These are phyloP conservation scores for Synanceia verrucosa DNA, from an alignment of 2,797 vertebrate genomes.

Conservation along the genomic window DNA sequence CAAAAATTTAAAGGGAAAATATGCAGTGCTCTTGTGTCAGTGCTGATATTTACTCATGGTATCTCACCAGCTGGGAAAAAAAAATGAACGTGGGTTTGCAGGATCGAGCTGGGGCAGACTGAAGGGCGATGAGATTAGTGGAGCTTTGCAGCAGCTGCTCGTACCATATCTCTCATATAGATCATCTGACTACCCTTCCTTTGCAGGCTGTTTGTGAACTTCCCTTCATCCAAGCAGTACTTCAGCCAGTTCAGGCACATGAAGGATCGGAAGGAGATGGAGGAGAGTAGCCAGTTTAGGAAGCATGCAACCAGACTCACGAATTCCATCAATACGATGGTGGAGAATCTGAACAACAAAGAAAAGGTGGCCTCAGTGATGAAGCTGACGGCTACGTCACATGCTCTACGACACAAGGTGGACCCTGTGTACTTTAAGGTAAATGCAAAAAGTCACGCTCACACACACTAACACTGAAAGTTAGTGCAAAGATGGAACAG, in stretches of 20 bases:
- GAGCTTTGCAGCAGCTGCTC: conserved; percentile 34
- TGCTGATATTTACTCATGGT: conserved; percentile 55
- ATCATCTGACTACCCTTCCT: conserved; percentile 13
- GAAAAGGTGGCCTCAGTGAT: conserved; percentile 90
- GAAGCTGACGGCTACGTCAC: conserved; percentile 87
- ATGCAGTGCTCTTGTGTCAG: conserved; percentile 28
- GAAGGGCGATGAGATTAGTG: conserved; percentile 34
- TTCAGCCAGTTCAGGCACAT: conserved; percentile 95
- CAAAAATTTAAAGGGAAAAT: conserved; percentile 47
- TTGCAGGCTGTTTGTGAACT: conserved; percentile 92
- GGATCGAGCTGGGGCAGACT: conserved; percentile 21
- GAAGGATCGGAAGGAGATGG: conserved; percentile 89
- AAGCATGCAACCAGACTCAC: conserved; percentile 91
- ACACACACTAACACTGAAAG: neutral
- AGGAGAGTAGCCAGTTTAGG: conserved; percentile 87
- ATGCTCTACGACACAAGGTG: conserved; percentile 93
- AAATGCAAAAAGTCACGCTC: neutral
- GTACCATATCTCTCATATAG: conserved; percentile 21
- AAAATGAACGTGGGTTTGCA: conserved; percentile 30
- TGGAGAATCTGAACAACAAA: conserved; percentile 89
- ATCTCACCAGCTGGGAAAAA: conserved; percentile 42
- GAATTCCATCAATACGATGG: conserved; percentile 90
- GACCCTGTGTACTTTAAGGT: conserved; percentile 97
- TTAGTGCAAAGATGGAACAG: neutral
- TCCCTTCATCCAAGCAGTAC: conserved; percentile 92